Percentiles rank a stretch among this genome's conserved stretches.
These are phyloP conservation scores for Argentina silus DNA, from an alignment of 2,797 vertebrate genomes.

Conservation along the genomic window DNA sequence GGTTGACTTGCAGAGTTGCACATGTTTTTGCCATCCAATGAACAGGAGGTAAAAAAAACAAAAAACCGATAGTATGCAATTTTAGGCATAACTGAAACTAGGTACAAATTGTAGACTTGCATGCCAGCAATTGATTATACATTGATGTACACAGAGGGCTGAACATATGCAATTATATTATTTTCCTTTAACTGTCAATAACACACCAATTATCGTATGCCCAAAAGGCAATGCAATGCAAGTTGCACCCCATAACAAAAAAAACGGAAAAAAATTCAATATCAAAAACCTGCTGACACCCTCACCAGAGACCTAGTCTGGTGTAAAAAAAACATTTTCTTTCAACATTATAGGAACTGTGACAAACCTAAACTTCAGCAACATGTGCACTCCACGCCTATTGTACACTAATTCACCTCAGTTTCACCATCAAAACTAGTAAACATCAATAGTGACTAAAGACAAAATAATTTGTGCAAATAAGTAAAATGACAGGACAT, in stretches of 20 bases:
- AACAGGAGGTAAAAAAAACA: too few species aligned
- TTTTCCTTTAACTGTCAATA: not conserved
- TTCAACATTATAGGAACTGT: constrained; percentile 25
- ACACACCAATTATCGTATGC: not conserved
- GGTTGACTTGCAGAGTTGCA: too few species aligned
- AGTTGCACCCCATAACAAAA: not conserved
- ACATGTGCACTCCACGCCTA: constrained; percentile 31
- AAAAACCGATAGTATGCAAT: not conserved
- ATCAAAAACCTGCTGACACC: not conserved
- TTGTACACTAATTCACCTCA: constrained; percentile 53
- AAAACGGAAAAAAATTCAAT: not conserved
- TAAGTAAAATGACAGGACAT: constrained; percentile 27
- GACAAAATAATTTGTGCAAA: constrained; percentile 62
- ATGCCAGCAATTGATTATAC: too few species aligned
- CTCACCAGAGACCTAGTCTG: not conserved
- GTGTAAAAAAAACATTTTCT: constrained; percentile 9
- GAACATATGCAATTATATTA: too few species aligned
- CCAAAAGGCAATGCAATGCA: not conserved
- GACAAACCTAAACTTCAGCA: constrained; percentile 16
- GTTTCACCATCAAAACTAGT: constrained; percentile 53
- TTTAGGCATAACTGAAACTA: too few species aligned
- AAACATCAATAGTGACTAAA: constrained; percentile 57
- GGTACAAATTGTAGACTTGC: too few species aligned
- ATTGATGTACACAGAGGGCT: not conserved
- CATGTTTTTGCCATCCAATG: not conserved